These are phyloP conservation scores for Apantesis nais DNA, from an alignment of 2,888 invertebrate genomes.

Conservation along the genomic window DNA sequence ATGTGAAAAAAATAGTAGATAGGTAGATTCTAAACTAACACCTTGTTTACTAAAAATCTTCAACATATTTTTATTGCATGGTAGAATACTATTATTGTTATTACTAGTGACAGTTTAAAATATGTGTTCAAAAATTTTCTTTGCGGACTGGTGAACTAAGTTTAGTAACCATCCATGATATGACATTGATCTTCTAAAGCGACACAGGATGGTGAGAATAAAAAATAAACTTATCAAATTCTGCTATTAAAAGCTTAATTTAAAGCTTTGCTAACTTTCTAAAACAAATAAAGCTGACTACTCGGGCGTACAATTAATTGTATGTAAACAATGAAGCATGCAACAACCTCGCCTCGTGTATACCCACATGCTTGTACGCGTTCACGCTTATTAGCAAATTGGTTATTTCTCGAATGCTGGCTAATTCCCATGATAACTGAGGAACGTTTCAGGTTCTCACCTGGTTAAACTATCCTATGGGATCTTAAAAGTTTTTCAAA, in stretches of 20 bases:
- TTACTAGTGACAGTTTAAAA: too few relatives aligned
- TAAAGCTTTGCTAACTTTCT: constrained; percentile 19
- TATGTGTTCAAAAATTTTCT: too few relatives aligned
- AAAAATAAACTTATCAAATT: background rate
- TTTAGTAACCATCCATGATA: too few relatives aligned
- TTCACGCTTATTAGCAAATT: constrained; percentile 7
- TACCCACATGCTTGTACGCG: constrained; percentile 23
- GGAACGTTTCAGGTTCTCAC: constrained; percentile 1
- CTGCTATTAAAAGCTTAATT: background rate
- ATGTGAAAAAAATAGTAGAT: too few relatives aligned
- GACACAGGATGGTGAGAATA: background rate
- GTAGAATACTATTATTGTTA: too few relatives aligned
- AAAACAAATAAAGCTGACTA: constrained; percentile 28
- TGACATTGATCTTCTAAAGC: too few relatives aligned
- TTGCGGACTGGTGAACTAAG: too few relatives aligned
- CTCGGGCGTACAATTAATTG: constrained; percentile 36
- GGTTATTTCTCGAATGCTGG: background rate
- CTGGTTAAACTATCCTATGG: background rate
- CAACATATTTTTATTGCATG: too few relatives aligned
- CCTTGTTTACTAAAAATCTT: too few relatives aligned
- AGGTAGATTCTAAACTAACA: too few relatives aligned
- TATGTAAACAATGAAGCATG: constrained; percentile 49
- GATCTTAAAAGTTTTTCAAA: constrained; percentile 14
- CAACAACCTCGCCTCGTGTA: constrained; percentile 32
- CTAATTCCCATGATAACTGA: background rate